Evolutionary conservation across 2,113 vertebrate species (phyloP).

Genomic region (Erythrolamprus reginae): DNA sequence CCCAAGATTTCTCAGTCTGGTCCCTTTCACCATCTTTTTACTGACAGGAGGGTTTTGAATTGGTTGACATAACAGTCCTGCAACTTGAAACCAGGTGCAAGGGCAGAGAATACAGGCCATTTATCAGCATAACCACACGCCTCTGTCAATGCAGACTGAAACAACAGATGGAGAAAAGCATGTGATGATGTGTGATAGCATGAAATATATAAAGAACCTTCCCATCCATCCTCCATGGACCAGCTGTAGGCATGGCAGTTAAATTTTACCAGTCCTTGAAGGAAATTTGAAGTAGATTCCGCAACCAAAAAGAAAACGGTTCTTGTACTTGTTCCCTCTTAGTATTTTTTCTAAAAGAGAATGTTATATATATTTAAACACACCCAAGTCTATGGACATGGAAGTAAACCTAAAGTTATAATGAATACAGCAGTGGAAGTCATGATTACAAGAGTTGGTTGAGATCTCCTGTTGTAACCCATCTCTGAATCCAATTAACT

Average conservation of each 20-base stretch:
- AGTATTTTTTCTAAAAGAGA: background rate
- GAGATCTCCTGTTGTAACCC: background rate
- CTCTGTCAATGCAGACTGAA: background rate
- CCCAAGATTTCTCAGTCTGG: background rate
- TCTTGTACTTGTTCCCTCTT: background rate
- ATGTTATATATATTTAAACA: background rate
- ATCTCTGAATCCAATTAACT: background rate
- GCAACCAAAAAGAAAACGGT: too few relatives aligned
- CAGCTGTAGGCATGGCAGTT: background rate
- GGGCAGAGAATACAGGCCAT: background rate
- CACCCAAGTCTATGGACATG: background rate
- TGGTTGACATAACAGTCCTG: too few relatives aligned
- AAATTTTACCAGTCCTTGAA: background rate
- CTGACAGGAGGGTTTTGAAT: background rate
- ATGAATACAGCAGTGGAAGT: background rate
- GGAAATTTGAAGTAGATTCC: background rate
- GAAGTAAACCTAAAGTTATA: background rate
- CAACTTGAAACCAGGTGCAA: background rate
- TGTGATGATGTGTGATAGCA: background rate
- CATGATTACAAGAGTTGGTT: background rate
- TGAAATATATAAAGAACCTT: background rate
- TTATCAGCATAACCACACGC: background rate
- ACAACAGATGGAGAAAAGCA: background rate
- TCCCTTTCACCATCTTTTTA: background rate
- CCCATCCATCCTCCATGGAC: background rate